phyloP scores from a whole-genome alignment of 2,888 invertebrate species.

The Limnephilus lunatus region DNA sequence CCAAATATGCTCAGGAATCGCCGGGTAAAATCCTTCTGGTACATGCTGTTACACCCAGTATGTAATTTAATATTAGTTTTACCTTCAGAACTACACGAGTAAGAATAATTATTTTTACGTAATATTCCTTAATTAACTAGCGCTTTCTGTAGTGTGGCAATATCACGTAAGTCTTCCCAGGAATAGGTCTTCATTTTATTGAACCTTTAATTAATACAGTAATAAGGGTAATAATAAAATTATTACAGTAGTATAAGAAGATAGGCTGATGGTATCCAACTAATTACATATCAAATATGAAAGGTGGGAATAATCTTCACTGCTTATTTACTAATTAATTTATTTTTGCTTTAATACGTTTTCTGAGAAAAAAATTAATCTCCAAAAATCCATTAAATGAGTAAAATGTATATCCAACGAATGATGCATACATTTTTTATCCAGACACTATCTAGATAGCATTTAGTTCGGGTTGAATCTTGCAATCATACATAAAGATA shows the following conservation, averaged over 20 bases:
- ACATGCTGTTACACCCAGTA: too few species aligned
- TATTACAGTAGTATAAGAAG: neutral
- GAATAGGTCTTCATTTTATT: neutral
- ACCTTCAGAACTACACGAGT: neutral
- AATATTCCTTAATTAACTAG: neutral
- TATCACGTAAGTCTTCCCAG: neutral
- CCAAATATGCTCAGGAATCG: too few species aligned
- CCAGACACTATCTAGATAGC: too few species aligned
- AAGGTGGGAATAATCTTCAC: neutral
- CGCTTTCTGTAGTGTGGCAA: neutral
- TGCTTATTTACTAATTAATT: neutral
- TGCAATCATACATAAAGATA: too few species aligned
- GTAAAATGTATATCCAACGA: neutral
- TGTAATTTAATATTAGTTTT: neutral
- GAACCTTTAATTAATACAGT: neutral
- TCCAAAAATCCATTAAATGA: neutral
- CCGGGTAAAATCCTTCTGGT: too few species aligned
- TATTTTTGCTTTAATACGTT: neutral
- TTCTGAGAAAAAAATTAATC: neutral
- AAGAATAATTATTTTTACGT: neutral
- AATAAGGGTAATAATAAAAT: neutral
- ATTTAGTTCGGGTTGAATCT: too few species aligned
- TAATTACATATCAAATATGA: neutral
- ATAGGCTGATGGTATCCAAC: neutral
- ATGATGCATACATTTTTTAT: too few species aligned